phyloP scores from a whole-genome alignment of 2,113 vertebrate species.

The Onychostruthus taczanowskii region DNA sequence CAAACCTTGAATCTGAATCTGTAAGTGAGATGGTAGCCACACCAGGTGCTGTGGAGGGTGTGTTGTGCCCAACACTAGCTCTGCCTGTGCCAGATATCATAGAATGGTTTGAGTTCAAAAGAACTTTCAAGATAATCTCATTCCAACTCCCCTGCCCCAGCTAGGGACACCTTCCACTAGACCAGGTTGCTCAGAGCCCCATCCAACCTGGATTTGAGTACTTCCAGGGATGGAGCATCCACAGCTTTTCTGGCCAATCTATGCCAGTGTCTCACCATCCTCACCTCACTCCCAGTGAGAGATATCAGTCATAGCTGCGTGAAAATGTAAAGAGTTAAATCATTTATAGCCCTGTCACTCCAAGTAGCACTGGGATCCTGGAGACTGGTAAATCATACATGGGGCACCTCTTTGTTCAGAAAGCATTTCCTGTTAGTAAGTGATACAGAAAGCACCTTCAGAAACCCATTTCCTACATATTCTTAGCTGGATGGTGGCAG shows the following conservation, averaged over 20 bases:
- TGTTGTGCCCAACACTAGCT: not conserved
- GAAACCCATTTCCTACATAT: not conserved
- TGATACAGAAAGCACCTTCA: not conserved
- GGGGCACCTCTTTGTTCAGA: not conserved
- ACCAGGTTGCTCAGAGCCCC: not conserved
- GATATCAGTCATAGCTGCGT: not conserved
- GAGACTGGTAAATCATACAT: not conserved
- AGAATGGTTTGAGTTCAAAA: not conserved
- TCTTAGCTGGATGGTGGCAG: not conserved
- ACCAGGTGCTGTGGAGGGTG: rapidly evolving
- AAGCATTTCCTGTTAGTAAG: not conserved
- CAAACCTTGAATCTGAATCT: not conserved
- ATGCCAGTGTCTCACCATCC: not conserved
- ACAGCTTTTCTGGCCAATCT: not conserved
- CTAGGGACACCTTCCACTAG: not conserved
- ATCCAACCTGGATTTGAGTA: not conserved
- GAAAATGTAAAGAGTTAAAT: not conserved
- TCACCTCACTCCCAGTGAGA: not conserved
- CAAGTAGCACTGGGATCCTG: not conserved
- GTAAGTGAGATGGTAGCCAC: not conserved
- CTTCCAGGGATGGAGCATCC: not conserved
- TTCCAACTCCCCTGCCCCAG: not conserved
- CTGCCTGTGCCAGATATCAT: not conserved
- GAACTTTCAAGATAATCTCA: not conserved
- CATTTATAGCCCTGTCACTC: not conserved